phyloP scores from a whole-genome alignment of 2,797 vertebrate species.

The Catamblyrhynchus diadema region DNA sequence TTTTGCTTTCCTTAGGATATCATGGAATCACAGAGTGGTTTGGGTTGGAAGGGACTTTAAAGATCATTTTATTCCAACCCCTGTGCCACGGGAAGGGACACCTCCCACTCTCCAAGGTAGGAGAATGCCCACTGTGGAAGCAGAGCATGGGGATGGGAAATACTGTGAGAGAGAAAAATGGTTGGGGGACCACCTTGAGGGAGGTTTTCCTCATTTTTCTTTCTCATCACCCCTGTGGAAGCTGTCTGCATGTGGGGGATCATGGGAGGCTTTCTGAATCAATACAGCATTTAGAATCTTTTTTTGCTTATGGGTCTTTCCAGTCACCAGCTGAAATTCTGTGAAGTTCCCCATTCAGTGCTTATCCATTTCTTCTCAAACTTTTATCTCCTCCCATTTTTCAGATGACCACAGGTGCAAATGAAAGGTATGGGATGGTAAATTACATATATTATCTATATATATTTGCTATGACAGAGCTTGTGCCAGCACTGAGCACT shows the following conservation, averaged over 20 bases:
- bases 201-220: not conserved
- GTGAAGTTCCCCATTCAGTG: not conserved
- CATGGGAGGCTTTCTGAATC: not conserved
- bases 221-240: not conserved
- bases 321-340: not conserved
- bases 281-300: not conserved
- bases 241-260: not conserved
- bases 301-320: not conserved
- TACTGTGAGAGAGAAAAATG: not conserved
- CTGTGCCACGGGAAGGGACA: not conserved
- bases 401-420: not conserved
- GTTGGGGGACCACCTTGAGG: not conserved
- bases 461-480: constrained; percentile 2
- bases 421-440: not conserved
- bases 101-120: accelerated
- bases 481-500: constrained; percentile 38
- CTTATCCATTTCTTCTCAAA: not conserved
- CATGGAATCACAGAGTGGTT: not conserved
- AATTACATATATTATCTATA: not conserved
- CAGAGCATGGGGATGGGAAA: not conserved
- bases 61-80: not conserved
- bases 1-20: not conserved
- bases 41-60: not conserved
- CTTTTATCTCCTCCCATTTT: not conserved
- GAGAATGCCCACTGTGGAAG: not conserved